Conservation (phyloP, 2,113 vertebrate species). For the Crotalus viridis region DNA sequence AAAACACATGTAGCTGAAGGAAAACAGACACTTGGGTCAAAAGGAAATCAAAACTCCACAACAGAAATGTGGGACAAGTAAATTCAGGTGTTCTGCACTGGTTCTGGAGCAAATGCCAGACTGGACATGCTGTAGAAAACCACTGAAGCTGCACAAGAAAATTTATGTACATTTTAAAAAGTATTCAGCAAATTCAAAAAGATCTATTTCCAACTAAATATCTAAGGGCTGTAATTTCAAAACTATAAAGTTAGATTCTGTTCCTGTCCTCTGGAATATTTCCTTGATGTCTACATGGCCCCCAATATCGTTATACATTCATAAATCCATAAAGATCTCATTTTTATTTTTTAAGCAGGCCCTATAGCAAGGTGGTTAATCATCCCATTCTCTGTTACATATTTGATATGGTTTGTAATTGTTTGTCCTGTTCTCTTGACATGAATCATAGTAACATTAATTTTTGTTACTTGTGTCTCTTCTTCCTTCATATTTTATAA, state of each 20-base stretch:
- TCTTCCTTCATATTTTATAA: background rate
- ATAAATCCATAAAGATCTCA: background rate
- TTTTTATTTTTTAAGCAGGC: background rate
- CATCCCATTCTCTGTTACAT: background rate
- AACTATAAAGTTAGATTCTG: background rate
- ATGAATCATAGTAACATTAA: background rate
- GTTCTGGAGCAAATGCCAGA: background rate
- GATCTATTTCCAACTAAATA: background rate
- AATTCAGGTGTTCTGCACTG: background rate
- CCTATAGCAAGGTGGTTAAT: background rate
- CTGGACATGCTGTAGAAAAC: background rate
- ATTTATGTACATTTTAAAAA: background rate
- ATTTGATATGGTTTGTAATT: background rate
- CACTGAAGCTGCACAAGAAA: background rate
- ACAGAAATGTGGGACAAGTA: background rate
- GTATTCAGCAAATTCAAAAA: background rate
- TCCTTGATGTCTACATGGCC: background rate
- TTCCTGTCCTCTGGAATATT: background rate
- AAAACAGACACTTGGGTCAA: background rate
- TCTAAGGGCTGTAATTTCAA: background rate
- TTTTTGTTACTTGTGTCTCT: background rate
- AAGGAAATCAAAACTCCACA: background rate
- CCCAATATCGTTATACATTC: background rate
- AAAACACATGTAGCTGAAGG: conserved; percentile 79
- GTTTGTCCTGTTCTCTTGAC: background rate